These are phyloP conservation scores for Solea senegalensis DNA, from an alignment of 2,113 vertebrate genomes.

Conservation along the genomic window DNA sequence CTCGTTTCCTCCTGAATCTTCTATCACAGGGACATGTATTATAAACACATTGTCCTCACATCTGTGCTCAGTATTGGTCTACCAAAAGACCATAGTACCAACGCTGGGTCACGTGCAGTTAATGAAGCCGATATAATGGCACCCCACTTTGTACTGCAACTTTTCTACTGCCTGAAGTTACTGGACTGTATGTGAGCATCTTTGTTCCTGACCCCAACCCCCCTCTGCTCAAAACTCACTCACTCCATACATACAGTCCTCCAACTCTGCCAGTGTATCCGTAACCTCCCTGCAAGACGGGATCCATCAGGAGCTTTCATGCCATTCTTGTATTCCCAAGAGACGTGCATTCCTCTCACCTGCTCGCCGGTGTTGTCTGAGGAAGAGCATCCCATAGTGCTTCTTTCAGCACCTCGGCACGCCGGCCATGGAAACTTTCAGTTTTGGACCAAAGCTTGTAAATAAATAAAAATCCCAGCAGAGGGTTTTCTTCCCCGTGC, in stretches of 20 bases:
- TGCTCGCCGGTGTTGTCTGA: neutral
- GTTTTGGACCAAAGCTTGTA: conserved; percentile 4
- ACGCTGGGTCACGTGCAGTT: conserved; percentile 29
- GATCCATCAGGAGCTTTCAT: neutral
- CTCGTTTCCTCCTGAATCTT: neutral
- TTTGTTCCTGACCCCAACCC: neutral
- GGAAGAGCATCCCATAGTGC: neutral
- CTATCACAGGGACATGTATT: neutral
- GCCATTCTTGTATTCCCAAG: conserved; percentile 5
- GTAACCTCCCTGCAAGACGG: neutral
- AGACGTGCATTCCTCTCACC: conserved; percentile 4
- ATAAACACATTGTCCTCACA: conserved; percentile 1
- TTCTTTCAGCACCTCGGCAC: neutral
- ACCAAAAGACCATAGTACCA: conserved; percentile 17
- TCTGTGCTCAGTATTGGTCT: neutral
- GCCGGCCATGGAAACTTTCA: neutral
- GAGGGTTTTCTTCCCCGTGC: neutral
- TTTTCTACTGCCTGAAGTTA: neutral
- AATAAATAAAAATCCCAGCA: neutral
- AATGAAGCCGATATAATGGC: conserved; percentile 33
- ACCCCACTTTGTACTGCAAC: conserved; percentile 2
- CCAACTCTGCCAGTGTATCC: neutral
- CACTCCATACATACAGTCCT: neutral
- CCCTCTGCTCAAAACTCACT: neutral
- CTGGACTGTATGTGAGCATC: neutral